Conservation (phyloP, 1,140 invertebrate species). For the Andricus grossulariae region DNA sequence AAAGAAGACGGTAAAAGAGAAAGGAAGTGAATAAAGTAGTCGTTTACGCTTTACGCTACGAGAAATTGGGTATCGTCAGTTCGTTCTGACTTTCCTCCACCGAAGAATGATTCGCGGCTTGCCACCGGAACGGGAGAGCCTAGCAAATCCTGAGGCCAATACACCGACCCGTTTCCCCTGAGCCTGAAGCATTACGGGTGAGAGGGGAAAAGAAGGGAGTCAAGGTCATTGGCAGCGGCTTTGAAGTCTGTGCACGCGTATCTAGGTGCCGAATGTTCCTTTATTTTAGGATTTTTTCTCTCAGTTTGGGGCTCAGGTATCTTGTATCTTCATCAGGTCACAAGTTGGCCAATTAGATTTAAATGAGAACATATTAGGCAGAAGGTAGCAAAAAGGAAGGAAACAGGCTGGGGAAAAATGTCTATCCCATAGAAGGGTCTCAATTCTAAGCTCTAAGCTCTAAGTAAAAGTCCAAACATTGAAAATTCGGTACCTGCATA, state of each 20-base stretch:
- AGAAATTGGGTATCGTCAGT: conserved; percentile 22
- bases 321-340: not conserved
- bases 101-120: conserved; percentile 9
- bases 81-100: not conserved
- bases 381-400: too few relatives aligned
- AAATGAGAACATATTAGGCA: too few relatives aligned
- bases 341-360: too few relatives aligned
- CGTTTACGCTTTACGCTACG: not conserved
- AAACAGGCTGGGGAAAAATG: too few relatives aligned
- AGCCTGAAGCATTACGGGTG: conserved; percentile 9
- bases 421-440: too few relatives aligned
- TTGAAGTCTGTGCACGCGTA: conserved; percentile 17
- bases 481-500: too few relatives aligned
- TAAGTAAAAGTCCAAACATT: too few relatives aligned
- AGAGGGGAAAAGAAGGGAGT: conserved; percentile 12
- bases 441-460: too few relatives aligned
- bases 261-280: conserved; percentile 10
- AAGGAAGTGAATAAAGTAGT: not conserved
- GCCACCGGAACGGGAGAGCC: conserved; percentile 26
- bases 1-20: not conserved
- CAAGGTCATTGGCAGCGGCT: conserved; percentile 28
- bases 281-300: not conserved
- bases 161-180: conserved; percentile 24
- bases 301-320: not conserved
- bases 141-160: conserved; percentile 24